phyloP scores from a whole-genome alignment of 2,797 vertebrate genomes.

The Halcyon leucocephala region DNA sequence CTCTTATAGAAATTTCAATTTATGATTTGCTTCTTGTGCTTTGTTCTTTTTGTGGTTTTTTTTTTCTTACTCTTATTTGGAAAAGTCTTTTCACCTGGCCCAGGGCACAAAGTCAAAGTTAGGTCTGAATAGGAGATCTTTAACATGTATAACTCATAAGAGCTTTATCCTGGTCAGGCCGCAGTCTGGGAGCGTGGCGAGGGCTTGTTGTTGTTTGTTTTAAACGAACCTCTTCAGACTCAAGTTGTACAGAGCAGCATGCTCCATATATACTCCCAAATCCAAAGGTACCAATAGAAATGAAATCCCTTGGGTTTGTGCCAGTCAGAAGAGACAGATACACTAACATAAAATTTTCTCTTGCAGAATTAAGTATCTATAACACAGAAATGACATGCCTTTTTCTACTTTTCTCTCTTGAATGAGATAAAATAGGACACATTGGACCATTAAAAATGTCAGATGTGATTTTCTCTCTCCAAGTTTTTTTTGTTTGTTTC shows the following conservation, averaged over 20 bases:
- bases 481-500: neutral
- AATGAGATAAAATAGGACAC: neutral
- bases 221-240: conserved; percentile 14
- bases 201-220: conserved; percentile 71
- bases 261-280: neutral
- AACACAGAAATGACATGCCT: accelerated
- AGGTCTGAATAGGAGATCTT: conserved; percentile 68
- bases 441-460: neutral
- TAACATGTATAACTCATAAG: conserved; percentile 67
- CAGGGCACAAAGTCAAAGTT: conserved; percentile 68
- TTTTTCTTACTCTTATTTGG: conserved; percentile 18
- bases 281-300: neutral
- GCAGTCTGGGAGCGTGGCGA: conserved; percentile 35
- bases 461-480: neutral
- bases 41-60: neutral
- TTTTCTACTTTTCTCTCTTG: neutral
- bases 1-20: conserved; percentile 38
- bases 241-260: neutral
- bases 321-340: neutral
- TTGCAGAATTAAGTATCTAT: neutral
- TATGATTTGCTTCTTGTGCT: neutral
- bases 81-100: conserved; percentile 78
- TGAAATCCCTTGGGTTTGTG: neutral
- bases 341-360: neutral
- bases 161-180: conserved; percentile 30